phyloP scores from a whole-genome alignment of 2,113 vertebrate species.

The Sinocyclocheilus anshuiensis region DNA sequence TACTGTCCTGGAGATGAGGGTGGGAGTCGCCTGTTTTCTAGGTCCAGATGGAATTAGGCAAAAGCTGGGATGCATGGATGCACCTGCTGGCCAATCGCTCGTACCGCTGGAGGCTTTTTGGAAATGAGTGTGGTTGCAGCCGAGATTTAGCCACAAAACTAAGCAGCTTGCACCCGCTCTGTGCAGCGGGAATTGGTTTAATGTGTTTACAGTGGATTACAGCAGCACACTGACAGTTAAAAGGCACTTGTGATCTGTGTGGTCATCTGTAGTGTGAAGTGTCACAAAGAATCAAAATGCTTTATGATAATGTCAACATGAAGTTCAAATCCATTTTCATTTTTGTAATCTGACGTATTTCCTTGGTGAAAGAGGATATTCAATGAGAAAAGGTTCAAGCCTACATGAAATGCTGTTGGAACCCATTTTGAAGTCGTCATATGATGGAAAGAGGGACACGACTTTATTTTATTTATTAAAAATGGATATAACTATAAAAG shows the following conservation, averaged over 20 bases:
- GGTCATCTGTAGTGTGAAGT: slow-evolving; percentile 48
- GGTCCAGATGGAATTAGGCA: slow-evolving; percentile 55
- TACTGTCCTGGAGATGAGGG: slow-evolving; percentile 57
- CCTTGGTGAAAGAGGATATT: neutral
- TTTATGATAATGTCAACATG: neutral
- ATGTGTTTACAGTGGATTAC: slow-evolving; percentile 55
- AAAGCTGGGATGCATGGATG: slow-evolving; percentile 31
- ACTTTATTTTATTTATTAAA: neutral
- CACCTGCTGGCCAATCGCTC: slow-evolving; percentile 33
- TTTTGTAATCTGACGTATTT: neutral
- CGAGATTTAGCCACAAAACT: slow-evolving; percentile 11
- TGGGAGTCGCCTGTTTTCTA: slow-evolving; percentile 51
- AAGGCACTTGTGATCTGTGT: slow-evolving; percentile 12
- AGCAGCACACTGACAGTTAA: slow-evolving; percentile 41
- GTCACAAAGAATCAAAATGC: slow-evolving; percentile 23
- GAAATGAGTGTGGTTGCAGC: neutral
- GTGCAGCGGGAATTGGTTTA: slow-evolving; percentile 39
- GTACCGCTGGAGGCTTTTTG: slow-evolving; percentile 26
- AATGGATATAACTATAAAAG: neutral
- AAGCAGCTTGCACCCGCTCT: slow-evolving; percentile 24
- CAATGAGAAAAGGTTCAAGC: neutral
- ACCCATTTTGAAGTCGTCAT: neutral
- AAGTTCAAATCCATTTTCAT: neutral
- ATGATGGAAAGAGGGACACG: neutral
- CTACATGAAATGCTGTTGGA: neutral